These are phyloP conservation scores for Drosophila azteca DNA, from an alignment of 1,140 invertebrate species.

Conservation along the genomic window DNA sequence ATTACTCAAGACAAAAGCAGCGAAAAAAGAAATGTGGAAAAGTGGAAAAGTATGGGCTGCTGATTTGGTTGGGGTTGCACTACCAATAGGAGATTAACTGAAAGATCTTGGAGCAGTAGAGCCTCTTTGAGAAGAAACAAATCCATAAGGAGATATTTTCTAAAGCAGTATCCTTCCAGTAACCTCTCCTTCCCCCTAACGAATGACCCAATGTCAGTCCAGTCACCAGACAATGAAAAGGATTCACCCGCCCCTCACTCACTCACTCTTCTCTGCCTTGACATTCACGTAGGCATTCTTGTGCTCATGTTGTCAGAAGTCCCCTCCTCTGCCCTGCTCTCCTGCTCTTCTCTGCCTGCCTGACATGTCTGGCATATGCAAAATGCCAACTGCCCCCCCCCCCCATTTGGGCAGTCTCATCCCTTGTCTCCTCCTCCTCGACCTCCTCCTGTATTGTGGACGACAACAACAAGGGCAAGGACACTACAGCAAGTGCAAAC, in stretches of 20 bases:
- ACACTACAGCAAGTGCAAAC: conserved; percentile 66
- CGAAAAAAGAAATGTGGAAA: neutral
- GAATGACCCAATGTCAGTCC: conserved; percentile 46
- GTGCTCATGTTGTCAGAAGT: conserved; percentile 28
- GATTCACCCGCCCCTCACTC: conserved; percentile 6
- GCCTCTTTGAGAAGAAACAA: too few species aligned
- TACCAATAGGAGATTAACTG: too few species aligned
- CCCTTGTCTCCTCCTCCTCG: conserved; percentile 20
- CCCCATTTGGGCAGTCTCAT: neutral
- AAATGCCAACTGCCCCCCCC: conserved; percentile 58
- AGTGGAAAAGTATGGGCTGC: neutral
- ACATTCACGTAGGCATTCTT: conserved; percentile 37
- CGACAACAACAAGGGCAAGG: conserved; percentile 72
- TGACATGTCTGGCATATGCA: conserved; percentile 73
- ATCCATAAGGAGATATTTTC: too few species aligned
- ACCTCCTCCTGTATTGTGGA: conserved; percentile 5
- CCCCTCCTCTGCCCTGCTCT: neutral
- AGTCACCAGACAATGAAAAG: conserved; percentile 18
- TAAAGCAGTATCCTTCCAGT: too few species aligned
- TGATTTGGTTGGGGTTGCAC: neutral
- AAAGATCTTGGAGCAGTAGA: too few species aligned
- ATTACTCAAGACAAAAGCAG: conserved; percentile 25
- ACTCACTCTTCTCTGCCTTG: conserved; percentile 3
- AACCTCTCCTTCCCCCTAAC: neutral
- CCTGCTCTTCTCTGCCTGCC: conserved; percentile 19